A percentile compares a stretch with the other conserved stretches of the same genome.
These are phyloP conservation scores for Drosophila fulvimacula DNA, from an alignment of 2,888 invertebrate genomes.

Conservation along the genomic window DNA sequence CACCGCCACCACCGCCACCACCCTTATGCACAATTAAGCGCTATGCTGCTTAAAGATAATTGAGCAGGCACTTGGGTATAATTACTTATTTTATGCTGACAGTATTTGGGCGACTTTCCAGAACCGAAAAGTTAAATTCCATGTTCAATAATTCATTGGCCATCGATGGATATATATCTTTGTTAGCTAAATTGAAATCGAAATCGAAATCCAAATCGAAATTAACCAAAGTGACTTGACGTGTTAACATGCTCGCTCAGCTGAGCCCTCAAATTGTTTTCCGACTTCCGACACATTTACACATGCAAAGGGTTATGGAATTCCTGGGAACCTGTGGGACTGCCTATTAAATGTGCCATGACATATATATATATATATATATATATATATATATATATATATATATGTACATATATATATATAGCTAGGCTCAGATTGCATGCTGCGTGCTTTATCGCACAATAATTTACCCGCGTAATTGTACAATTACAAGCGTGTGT, in stretches of 20 bases:
- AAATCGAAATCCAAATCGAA: constrained; percentile 47
- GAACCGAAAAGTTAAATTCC: constrained; percentile 56
- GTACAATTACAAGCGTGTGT: constrained; percentile 71
- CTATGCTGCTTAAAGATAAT: constrained; percentile 79
- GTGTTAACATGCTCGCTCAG: constrained; percentile 66
- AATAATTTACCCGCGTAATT: constrained; percentile 81
- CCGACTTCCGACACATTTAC: constrained; percentile 53
- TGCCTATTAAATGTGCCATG: constrained; percentile 14
- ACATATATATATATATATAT: constrained; percentile 15
- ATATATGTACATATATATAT: constrained; percentile 20
- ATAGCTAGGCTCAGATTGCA: constrained; percentile 37
- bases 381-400: constrained; percentile 14
- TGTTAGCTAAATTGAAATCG: constrained; percentile 27
- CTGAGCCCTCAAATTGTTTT: constrained; percentile 36
- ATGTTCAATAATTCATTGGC: constrained; percentile 51
- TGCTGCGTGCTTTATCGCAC: constrained; percentile 80
- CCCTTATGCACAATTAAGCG: constrained; percentile 70
- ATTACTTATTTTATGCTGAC: constrained; percentile 81
- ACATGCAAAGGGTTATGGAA: constrained; percentile 64
- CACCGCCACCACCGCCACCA: background rate
- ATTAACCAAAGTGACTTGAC: constrained; percentile 59
- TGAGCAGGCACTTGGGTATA: constrained; percentile 83
- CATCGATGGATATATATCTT: constrained; percentile 23
- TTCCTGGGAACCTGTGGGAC: constrained; percentile 13
- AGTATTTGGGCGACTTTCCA: constrained; percentile 31